Evolutionary conservation across 2,888 invertebrate species (phyloP).

Genomic region (Amphimallon solstitiale): DNA sequence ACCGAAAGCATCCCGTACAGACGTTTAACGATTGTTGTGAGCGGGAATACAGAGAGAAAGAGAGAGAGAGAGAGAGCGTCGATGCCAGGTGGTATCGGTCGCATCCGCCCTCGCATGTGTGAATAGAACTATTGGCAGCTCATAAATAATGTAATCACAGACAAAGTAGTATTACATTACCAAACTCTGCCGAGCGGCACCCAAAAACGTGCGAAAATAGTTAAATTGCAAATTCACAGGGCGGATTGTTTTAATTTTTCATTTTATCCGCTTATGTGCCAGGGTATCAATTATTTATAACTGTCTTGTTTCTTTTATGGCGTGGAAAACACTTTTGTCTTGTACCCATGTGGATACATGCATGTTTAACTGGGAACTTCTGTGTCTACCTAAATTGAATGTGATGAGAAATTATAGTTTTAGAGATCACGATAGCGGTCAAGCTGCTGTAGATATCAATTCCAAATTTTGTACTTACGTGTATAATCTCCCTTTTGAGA

Average conservation of each 20-base stretch:
- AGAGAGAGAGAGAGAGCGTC: neutral
- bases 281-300: slow-evolving; percentile 43
- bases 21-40: slow-evolving; percentile 1
- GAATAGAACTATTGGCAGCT: slow-evolving; percentile 58
- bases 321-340: neutral
- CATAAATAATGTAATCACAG: slow-evolving; percentile 60
- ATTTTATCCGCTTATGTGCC: slow-evolving; percentile 45
- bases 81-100: slow-evolving; percentile 55
- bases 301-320: neutral
- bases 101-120: slow-evolving; percentile 56
- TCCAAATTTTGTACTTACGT: too few species aligned
- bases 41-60: neutral
- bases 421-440: too few species aligned
- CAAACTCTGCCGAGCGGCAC: slow-evolving; percentile 42
- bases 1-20: neutral
- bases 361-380: neutral
- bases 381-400: too few species aligned
- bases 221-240: slow-evolving; percentile 48
- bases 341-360: neutral
- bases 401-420: too few species aligned
- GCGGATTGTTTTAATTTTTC: slow-evolving; percentile 51
- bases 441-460: too few species aligned
- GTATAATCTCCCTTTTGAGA: too few species aligned
- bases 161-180: slow-evolving; percentile 59
- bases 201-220: slow-evolving; percentile 45